Conservation (phyloP, 2,888 invertebrate genomes). For the Sympetrum striolatum region DNA sequence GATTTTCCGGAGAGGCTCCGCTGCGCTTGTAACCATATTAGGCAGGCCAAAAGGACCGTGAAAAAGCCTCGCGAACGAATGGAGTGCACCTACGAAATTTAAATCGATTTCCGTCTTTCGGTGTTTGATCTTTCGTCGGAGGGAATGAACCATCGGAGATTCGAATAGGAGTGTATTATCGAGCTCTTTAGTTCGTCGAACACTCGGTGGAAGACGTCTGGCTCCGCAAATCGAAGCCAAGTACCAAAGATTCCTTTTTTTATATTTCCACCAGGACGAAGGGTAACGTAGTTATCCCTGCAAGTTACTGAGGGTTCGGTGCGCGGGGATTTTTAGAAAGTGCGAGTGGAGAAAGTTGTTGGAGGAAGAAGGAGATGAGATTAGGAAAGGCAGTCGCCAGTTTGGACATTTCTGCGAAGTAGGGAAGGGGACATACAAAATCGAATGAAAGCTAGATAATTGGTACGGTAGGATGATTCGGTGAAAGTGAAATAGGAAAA, state of each 20-base stretch:
- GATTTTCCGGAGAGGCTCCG: background rate
- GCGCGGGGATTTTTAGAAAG: background rate
- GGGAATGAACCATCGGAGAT: background rate
- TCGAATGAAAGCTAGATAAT: background rate
- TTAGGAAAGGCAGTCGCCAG: background rate
- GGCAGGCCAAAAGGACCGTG: background rate
- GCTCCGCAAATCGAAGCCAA: background rate
- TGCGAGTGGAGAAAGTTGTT: background rate
- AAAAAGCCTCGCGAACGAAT: background rate
- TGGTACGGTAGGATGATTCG: background rate
- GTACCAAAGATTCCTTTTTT: background rate
- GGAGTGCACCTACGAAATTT: background rate
- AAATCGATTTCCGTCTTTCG: background rate
- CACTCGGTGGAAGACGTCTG: background rate
- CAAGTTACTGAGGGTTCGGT: background rate
- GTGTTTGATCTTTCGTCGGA: too few species aligned
- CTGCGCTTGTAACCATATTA: background rate
- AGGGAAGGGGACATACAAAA: background rate
- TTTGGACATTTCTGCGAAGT: background rate
- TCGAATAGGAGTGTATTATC: background rate
- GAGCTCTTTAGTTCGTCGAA: background rate
- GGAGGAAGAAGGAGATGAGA: background rate
- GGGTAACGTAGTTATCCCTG: background rate
- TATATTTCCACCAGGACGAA: background rate
- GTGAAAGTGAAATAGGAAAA: background rate